Evolutionary conservation across 2,797 vertebrate genomes (phyloP).

Genomic region (Manis javanica): DNA sequence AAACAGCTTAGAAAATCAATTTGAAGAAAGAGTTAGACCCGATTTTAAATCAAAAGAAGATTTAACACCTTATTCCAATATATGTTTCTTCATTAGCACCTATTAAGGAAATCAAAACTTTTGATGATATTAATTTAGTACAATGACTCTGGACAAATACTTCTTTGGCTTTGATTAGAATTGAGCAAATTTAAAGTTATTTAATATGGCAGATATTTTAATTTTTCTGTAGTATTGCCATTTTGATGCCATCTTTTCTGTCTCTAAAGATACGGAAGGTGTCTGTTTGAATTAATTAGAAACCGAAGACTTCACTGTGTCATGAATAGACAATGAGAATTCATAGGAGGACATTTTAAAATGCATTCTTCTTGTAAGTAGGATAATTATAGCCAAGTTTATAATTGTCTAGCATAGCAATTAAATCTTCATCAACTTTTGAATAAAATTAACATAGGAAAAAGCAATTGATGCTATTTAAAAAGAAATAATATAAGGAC

Average conservation of each 20-base stretch:
- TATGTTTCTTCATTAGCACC: not conserved
- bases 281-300: not conserved
- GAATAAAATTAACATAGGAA: not conserved
- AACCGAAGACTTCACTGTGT: not conserved
- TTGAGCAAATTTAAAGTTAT: not conserved
- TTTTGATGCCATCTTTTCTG: not conserved
- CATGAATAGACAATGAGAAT: conserved; percentile 29
- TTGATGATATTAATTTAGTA: conserved; percentile 3
- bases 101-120: not conserved
- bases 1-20: not conserved
- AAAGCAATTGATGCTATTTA: not conserved
- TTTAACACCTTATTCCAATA: not conserved
- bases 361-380: conserved; percentile 18
- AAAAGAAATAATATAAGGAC: not conserved
- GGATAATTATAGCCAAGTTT: conserved; percentile 31
- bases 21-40: not conserved
- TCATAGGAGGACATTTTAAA: conserved; percentile 19
- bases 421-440: conserved; percentile 31
- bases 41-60: conserved; percentile 13
- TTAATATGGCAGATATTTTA: not conserved
- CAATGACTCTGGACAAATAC: not conserved
- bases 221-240: conserved; percentile 6
- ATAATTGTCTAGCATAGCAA: conserved; percentile 42
- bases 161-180: not conserved
- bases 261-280: conserved; percentile 26